These are phyloP conservation scores for Bombus ignitus DNA, from an alignment of 1,140 invertebrate species.

Conservation along the genomic window DNA sequence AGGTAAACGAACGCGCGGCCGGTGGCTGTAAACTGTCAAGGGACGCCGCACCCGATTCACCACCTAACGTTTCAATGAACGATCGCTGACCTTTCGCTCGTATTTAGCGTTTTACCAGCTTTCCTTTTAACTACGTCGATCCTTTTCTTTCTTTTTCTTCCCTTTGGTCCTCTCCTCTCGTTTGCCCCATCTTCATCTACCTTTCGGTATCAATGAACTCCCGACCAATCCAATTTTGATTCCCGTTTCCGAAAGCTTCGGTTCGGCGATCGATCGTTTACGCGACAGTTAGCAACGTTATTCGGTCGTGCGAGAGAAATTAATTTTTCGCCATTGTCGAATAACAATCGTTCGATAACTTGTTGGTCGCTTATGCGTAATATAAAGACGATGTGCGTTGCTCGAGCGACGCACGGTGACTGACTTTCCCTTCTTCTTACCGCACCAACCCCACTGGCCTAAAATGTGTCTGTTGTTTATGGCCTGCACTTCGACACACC, in stretches of 20 bases:
- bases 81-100: not conserved
- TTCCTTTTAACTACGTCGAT: not conserved
- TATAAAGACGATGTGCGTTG: not conserved
- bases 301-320: too few species aligned
- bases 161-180: not conserved
- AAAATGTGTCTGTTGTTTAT: not conserved
- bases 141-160: not conserved
- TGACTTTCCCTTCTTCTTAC: not conserved
- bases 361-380: too few species aligned
- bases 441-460: not conserved
- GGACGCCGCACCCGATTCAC: slow-evolving; percentile 32
- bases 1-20: slow-evolving; percentile 63
- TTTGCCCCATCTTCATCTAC: too few species aligned
- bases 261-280: too few species aligned
- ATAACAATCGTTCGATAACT: too few species aligned
- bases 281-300: too few species aligned
- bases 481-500: too few species aligned
- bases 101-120: not conserved
- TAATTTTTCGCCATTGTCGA: too few species aligned
- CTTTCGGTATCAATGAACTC: too few species aligned
- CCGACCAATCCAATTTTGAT: too few species aligned
- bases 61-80: slow-evolving; percentile 56
- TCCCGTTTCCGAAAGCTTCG: too few species aligned
- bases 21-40: slow-evolving; percentile 67
- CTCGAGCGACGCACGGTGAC: too few species aligned